Percentiles rank a stretch among this genome's conserved stretches.
Conservation (phyloP, 2,888 invertebrate genomes). For the Marronus borbonicus region DNA sequence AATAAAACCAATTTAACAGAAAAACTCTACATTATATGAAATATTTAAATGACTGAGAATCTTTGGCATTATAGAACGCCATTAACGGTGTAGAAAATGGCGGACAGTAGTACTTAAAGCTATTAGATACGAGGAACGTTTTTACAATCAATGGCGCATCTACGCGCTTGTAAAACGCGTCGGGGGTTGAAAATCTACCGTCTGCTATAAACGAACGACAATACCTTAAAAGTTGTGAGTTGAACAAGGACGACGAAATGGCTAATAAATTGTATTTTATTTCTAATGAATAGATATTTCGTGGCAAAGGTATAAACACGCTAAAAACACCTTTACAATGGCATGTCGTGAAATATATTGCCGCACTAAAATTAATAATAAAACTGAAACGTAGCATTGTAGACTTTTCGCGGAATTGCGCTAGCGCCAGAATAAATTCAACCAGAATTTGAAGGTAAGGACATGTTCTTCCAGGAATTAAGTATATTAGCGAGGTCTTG, state of each 20-base stretch:
- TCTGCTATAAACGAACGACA: neutral
- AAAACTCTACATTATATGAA: neutral
- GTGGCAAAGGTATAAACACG: conserved; percentile 13
- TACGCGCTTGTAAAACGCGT: conserved; percentile 16
- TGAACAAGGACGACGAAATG: conserved; percentile 15
- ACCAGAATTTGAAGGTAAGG: too few species aligned
- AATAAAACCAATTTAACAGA: too few species aligned
- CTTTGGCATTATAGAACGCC: neutral
- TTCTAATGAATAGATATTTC: conserved; percentile 19
- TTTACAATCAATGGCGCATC: conserved; percentile 33
- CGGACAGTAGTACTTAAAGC: conserved; percentile 27
- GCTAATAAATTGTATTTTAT: conserved; percentile 29
- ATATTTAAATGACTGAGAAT: neutral
- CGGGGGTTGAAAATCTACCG: conserved; percentile 28
- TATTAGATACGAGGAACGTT: conserved; percentile 23
- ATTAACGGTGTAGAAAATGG: conserved; percentile 24
- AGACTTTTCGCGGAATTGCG: neutral
- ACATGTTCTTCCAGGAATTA: too few species aligned
- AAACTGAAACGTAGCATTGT: neutral
- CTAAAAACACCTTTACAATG: conserved; percentile 11
- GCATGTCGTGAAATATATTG: conserved; percentile 6
- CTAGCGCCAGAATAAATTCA: too few species aligned
- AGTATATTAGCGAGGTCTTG: too few species aligned
- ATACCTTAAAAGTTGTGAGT: neutral
- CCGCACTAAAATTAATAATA: conserved; percentile 29